These are phyloP conservation scores for Daphoenositta chrysoptera DNA, from an alignment of 2,113 vertebrate species.

Conservation along the genomic window DNA sequence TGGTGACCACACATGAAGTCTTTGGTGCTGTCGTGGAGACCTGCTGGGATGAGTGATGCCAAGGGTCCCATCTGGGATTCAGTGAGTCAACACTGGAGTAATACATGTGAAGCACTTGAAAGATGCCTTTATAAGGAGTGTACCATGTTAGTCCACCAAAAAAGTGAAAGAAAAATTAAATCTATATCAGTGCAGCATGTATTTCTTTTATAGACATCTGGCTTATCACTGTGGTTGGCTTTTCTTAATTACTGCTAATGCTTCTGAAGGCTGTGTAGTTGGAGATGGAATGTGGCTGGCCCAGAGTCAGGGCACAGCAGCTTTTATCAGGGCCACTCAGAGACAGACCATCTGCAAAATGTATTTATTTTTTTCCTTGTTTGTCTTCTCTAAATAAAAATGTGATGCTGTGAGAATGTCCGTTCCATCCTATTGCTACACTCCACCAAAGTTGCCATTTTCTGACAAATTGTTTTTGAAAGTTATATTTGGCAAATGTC, in stretches of 20 bases:
- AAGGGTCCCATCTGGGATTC: neutral
- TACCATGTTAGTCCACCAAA: neutral
- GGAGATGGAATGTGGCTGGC: slow-evolving; percentile 10
- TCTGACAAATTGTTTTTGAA: neutral
- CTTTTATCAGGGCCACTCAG: neutral
- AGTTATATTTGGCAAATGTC: slow-evolving; percentile 1
- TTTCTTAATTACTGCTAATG: slow-evolving; percentile 6
- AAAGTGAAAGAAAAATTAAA: neutral
- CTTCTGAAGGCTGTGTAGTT: neutral
- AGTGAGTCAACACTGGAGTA: neutral
- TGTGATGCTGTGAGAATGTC: neutral
- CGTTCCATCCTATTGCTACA: neutral
- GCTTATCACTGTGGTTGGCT: neutral
- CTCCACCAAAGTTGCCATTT: neutral
- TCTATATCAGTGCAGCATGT: neutral
- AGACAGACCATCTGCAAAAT: slow-evolving; percentile 6
- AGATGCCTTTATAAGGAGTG: neutral
- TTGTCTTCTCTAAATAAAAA: slow-evolving; percentile 21
- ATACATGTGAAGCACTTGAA: neutral
- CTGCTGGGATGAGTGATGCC: neutral
- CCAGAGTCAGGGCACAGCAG: neutral
- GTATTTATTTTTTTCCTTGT: neutral
- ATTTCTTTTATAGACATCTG: neutral
- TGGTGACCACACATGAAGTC: neutral
- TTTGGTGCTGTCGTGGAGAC: neutral